A percentile compares a stretch with the other conserved stretches of the same genome.
phyloP scores from a whole-genome alignment of 1,140 invertebrate genomes.

The Samia ricini region DNA sequence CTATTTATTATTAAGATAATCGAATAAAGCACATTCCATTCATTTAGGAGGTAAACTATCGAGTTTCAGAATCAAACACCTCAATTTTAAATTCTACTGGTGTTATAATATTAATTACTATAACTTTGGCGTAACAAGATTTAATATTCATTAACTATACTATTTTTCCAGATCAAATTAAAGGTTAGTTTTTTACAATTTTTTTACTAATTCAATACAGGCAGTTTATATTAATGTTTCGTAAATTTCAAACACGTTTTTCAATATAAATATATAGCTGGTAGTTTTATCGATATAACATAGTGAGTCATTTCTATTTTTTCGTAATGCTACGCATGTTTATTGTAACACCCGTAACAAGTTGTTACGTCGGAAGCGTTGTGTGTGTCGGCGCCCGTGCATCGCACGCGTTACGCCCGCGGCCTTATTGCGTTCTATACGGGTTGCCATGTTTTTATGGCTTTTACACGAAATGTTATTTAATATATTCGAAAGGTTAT shows the following conservation, averaged over 20 bases:
- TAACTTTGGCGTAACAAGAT: too few species aligned
- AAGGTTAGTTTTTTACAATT: too few species aligned
- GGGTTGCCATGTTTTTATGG: slow-evolving; percentile 1
- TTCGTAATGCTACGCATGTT: slow-evolving; percentile 11
- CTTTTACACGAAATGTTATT: neutral
- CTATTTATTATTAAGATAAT: too few species aligned
- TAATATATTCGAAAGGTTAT: neutral
- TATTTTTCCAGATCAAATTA: too few species aligned
- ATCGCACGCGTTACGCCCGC: slow-evolving; percentile 12
- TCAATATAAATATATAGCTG: neutral
- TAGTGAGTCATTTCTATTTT: slow-evolving; percentile 5
- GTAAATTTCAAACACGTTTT: neutral
- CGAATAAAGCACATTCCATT: too few species aligned
- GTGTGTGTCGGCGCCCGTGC: slow-evolving; percentile 11
- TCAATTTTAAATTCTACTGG: too few species aligned
- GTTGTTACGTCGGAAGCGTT: slow-evolving; percentile 23
- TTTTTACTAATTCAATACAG: too few species aligned
- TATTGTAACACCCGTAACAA: slow-evolving; percentile 13
- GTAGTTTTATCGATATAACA: neutral
- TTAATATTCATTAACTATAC: too few species aligned
- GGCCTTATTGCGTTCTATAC: slow-evolving; percentile 3
- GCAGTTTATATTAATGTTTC: too few species aligned
- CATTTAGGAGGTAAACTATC: too few species aligned
- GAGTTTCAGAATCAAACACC: too few species aligned
- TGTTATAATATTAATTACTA: too few species aligned